Percentiles rank a stretch among this genome's conserved stretches.
phyloP scores from a whole-genome alignment of 1,140 invertebrate genomes.

The Leucophenga varia region DNA sequence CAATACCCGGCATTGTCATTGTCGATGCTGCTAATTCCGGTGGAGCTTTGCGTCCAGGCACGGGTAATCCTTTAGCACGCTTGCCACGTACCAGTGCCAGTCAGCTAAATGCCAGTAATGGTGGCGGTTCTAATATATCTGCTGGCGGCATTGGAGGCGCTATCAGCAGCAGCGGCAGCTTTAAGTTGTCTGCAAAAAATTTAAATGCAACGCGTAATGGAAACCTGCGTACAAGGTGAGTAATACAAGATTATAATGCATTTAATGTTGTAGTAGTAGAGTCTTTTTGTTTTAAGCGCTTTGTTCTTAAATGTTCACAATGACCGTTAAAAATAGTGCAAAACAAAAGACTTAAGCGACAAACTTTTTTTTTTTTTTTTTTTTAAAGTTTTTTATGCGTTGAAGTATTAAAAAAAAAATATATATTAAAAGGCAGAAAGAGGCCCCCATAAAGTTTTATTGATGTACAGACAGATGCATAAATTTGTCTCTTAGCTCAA shows the following conservation, averaged over 20 bases:
- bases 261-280: no score
- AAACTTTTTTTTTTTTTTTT: conserved; percentile 23
- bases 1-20: not conserved
- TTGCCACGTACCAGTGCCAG: conserved; percentile 31
- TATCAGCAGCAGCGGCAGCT: conserved; percentile 11
- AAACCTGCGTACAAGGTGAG: conserved; percentile 32
- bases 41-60: conserved; percentile 18
- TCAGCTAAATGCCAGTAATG: conserved; percentile 19
- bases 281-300: no score
- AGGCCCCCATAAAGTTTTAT: no score
- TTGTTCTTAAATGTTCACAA: no score
- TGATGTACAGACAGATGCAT: no score
- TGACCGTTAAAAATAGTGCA: no score
- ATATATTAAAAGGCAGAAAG: no score
- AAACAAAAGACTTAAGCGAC: conserved; percentile 42
- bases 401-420: no score
- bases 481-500: no score
- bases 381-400: no score
- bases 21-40: conserved; percentile 5
- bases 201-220: conserved; percentile 21
- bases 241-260: not conserved
- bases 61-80: conserved; percentile 23
- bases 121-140: not conserved
- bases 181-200: conserved; percentile 17
- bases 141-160: not conserved